These are phyloP conservation scores for Papilio polyxenes DNA, from an alignment of 1,140 invertebrate species.

Conservation along the genomic window DNA sequence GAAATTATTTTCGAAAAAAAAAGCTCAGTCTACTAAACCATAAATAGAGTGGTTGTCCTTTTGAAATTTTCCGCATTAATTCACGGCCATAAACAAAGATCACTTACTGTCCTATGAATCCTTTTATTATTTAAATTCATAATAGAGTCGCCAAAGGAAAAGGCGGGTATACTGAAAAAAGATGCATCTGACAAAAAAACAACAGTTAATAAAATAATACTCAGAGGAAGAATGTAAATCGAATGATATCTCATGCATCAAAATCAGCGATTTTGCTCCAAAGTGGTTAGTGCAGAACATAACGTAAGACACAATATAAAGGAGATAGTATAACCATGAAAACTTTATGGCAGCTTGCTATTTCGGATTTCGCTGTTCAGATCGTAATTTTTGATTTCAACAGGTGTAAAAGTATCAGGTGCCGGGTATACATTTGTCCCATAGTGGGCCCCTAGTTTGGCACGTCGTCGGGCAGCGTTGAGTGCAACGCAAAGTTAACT, in stretches of 20 bases:
- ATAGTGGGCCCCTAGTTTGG: too few species aligned
- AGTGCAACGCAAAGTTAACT: too few species aligned
- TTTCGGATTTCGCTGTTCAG: too few species aligned
- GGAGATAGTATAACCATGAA: too few species aligned
- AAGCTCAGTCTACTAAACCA: neutral
- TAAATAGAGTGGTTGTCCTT: constrained; percentile 24
- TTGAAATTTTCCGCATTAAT: constrained; percentile 13
- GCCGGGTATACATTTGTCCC: too few species aligned
- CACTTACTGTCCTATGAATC: neutral
- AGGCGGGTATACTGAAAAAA: neutral
- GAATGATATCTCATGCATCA: neutral
- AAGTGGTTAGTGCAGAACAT: too few species aligned
- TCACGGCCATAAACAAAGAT: neutral
- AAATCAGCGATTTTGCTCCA: neutral
- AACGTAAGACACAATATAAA: too few species aligned
- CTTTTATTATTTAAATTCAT: neutral
- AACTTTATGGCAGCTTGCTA: too few species aligned
- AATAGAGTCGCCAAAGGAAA: neutral
- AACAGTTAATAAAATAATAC: too few species aligned
- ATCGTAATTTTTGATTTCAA: too few species aligned
- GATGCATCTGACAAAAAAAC: neutral
- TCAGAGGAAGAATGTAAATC: neutral
- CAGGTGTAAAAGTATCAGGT: too few species aligned
- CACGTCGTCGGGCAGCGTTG: too few species aligned
- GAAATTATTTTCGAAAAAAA: neutral